Conservation (phyloP, 1,140 invertebrate species). For the Daktulosphaira vitifoliae region DNA sequence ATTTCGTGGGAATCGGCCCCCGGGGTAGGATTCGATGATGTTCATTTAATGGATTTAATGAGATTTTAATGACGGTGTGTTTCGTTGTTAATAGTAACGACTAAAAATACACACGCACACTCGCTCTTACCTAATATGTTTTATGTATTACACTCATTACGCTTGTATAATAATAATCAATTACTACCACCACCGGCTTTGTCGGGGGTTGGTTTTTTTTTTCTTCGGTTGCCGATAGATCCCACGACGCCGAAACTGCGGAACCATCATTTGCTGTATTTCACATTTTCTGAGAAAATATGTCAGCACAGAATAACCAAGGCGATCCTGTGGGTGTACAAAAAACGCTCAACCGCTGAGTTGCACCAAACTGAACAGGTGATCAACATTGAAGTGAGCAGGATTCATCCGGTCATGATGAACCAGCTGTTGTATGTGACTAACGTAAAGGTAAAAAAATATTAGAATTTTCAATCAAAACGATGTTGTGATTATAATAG, state of each 20-base stretch:
- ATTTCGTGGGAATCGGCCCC: conserved; percentile 22
- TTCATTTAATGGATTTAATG: background rate
- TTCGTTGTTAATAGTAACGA: conserved; percentile 15
- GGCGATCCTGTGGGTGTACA: conserved; percentile 49
- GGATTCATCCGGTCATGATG: conserved; percentile 42
- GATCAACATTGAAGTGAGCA: conserved; percentile 36
- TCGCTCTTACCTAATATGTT: too few species aligned
- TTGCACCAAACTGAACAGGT: conserved; percentile 7
- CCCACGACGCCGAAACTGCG: conserved; percentile 47
- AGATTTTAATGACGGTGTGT: conserved; percentile 25
- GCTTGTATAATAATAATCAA: conserved; percentile 19
- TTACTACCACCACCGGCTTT: conserved; percentile 15
- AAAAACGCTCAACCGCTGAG: conserved; percentile 41
- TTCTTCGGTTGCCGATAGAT: background rate
- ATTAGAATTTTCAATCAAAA: too few species aligned
- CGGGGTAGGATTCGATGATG: conserved; percentile 22
- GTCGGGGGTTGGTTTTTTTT: conserved; percentile 15
- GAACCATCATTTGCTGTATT: conserved; percentile 47
- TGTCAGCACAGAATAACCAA: conserved; percentile 47
- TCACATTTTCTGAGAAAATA: conserved; percentile 52
- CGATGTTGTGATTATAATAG: too few species aligned
- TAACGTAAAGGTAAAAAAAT: conserved; percentile 28
- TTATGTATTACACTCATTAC: conserved; percentile 5
- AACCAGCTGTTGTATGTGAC: conserved; percentile 2
- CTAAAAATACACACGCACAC: background rate